Evolutionary conservation across 1,140 invertebrate genomes (phyloP).

Genomic region (Lepidurus apus): DNA sequence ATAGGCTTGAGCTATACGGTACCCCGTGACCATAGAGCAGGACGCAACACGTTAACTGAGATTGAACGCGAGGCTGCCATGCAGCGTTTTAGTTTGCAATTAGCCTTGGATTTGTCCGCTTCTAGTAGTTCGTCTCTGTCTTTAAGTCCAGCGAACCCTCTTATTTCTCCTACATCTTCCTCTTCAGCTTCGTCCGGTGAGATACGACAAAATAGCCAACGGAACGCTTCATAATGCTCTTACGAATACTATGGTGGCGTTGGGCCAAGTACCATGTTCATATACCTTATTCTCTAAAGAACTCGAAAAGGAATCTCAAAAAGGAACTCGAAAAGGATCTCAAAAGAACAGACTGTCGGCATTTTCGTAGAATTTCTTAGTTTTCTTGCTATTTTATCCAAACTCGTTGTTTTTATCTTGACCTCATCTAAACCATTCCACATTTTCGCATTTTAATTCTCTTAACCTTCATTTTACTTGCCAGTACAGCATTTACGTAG

Average conservation of each 20-base stretch:
- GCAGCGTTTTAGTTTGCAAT: slow-evolving; percentile 34
- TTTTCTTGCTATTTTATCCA: neutral
- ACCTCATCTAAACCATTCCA: neutral
- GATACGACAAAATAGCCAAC: neutral
- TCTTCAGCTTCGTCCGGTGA: slow-evolving; percentile 29
- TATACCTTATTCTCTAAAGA: neutral
- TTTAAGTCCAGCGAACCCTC: slow-evolving; percentile 27
- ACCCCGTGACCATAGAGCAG: neutral
- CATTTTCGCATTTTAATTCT: neutral
- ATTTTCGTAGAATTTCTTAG: neutral
- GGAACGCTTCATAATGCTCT: neutral
- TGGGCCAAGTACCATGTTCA: neutral
- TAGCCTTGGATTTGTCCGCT: slow-evolving; percentile 34
- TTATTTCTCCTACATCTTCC: slow-evolving; percentile 31
- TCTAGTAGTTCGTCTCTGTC: slow-evolving; percentile 32
- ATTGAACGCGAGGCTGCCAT: slow-evolving; percentile 28
- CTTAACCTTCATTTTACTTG: neutral
- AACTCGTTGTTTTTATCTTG: neutral
- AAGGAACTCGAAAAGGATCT: too few relatives aligned
- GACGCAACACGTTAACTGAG: neutral
- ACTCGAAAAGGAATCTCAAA: too few relatives aligned
- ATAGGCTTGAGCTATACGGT: slow-evolving; percentile 2
- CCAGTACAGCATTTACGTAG: neutral
- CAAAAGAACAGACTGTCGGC: neutral
- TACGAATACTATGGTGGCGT: neutral